A percentile compares a stretch with the other conserved stretches of the same genome.
Conservation (phyloP, 2,888 invertebrate genomes). For the Choreutis nemorana region DNA sequence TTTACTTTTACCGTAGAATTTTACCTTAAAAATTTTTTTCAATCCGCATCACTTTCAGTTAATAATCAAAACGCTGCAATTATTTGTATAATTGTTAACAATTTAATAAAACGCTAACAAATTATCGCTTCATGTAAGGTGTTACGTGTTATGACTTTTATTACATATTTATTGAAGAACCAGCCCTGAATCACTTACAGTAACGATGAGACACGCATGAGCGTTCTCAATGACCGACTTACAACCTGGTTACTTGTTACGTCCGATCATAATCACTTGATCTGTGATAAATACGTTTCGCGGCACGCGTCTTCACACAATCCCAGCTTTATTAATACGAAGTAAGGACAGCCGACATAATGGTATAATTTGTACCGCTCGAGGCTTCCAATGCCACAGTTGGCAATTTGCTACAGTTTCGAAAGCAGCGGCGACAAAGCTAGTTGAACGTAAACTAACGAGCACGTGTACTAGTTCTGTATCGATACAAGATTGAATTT, state of each 20-base stretch:
- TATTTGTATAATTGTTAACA: no score
- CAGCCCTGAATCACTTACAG: slow-evolving; percentile 18
- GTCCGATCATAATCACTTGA: slow-evolving; percentile 18
- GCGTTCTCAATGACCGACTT: slow-evolving; percentile 20
- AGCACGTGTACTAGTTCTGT: slow-evolving; percentile 9
- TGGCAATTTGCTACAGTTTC: slow-evolving; percentile 34
- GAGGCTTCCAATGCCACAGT: slow-evolving; percentile 30
- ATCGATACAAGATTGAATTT: slow-evolving; percentile 11
- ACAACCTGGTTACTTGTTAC: slow-evolving; percentile 19
- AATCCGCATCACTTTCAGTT: no score
- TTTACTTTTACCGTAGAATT: no score
- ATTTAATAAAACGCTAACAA: no score
- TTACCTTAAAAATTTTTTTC: no score
- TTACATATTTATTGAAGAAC: slow-evolving; percentile 7
- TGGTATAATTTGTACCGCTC: slow-evolving; percentile 26
- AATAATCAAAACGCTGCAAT: no score
- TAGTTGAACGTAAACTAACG: slow-evolving; percentile 10
- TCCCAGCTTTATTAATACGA: slow-evolving; percentile 6
- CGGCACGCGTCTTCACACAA: slow-evolving; percentile 5
- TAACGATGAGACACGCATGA: slow-evolving; percentile 24
- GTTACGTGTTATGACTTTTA: not conserved
- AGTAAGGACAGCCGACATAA: slow-evolving; percentile 21
- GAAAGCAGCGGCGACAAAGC: slow-evolving; percentile 30
- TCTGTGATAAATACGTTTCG: slow-evolving; percentile 13
- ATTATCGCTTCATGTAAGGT: no score